These are phyloP conservation scores for Zhengitettix transpicula DNA, from an alignment of 2,888 invertebrate species.

Conservation along the genomic window DNA sequence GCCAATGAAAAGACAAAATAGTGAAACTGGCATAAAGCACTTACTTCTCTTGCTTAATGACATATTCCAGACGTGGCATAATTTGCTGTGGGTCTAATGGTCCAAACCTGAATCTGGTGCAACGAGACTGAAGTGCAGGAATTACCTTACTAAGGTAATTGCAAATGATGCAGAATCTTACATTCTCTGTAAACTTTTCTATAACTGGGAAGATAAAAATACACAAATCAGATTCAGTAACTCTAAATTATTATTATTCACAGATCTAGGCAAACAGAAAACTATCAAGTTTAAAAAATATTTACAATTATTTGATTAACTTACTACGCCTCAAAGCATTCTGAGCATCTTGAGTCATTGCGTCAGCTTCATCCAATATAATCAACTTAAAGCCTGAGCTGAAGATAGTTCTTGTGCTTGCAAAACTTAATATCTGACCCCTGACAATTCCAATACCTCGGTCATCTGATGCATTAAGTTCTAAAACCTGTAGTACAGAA, in stretches of 20 bases:
- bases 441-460: slow-evolving; percentile 90
- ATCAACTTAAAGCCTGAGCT: slow-evolving; percentile 88
- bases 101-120: slow-evolving; percentile 91
- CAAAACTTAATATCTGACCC: slow-evolving; percentile 88
- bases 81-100: slow-evolving; percentile 77
- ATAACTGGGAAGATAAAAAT: slow-evolving; percentile 51
- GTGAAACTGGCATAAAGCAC: slow-evolving; percentile 15
- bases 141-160: slow-evolving; percentile 98
- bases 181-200: slow-evolving; percentile 97
- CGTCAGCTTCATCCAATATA: slow-evolving; percentile 96
- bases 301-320: slow-evolving; percentile 17
- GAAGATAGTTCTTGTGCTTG: slow-evolving; percentile 89
- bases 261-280: slow-evolving; percentile 7
- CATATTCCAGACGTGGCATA: slow-evolving; percentile 68
- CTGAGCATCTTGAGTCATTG: slow-evolving; percentile 99
- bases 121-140: slow-evolving; percentile 94
- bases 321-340: slow-evolving; percentile 88
- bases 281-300: too few relatives aligned
- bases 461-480: slow-evolving; percentile 96
- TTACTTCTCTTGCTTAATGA: slow-evolving; percentile 70
- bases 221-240: background rate
- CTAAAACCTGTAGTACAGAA: slow-evolving; percentile 45
- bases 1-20: too few relatives aligned
- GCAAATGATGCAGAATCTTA: slow-evolving; percentile 95
- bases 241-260: slow-evolving; percentile 1